Conservation (phyloP, 2,113 vertebrate genomes). For the Syngnathus floridae region DNA sequence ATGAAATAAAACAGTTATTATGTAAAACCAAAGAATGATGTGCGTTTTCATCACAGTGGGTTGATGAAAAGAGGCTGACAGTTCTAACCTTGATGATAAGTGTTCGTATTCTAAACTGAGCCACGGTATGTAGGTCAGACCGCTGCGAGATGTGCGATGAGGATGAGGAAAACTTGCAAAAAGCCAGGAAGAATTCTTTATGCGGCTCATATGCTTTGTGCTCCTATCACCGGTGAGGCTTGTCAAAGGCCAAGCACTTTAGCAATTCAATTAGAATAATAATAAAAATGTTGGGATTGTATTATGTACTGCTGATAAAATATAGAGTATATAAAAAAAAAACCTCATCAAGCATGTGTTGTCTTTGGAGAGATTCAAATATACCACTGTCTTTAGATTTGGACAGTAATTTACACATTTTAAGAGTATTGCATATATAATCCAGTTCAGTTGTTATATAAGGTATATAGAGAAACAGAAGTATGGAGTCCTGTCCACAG, state of each 20-base stretch:
- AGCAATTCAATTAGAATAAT: conserved; percentile 17
- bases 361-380: neutral
- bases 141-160: conserved; percentile 36
- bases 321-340: neutral
- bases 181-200: conserved; percentile 26
- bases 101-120: conserved; percentile 31
- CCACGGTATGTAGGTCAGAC: conserved; percentile 49
- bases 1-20: conserved; percentile 32
- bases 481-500: no score
- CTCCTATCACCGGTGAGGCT: conserved; percentile 24
- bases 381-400: neutral
- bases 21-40: conserved; percentile 27
- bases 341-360: neutral
- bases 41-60: conserved; percentile 5
- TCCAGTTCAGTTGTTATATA: neutral
- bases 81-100: conserved; percentile 48
- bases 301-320: neutral
- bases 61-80: conserved; percentile 28
- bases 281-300: neutral
- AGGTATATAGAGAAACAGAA: neutral
- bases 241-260: conserved; percentile 15
- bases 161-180: conserved; percentile 38
- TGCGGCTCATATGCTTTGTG: conserved; percentile 31
- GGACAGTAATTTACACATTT: no score
- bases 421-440: neutral